Percentiles rank a stretch among this genome's conserved stretches.
These are phyloP conservation scores for Leptura quadrifasciata DNA, from an alignment of 2,888 invertebrate genomes.

Conservation along the genomic window DNA sequence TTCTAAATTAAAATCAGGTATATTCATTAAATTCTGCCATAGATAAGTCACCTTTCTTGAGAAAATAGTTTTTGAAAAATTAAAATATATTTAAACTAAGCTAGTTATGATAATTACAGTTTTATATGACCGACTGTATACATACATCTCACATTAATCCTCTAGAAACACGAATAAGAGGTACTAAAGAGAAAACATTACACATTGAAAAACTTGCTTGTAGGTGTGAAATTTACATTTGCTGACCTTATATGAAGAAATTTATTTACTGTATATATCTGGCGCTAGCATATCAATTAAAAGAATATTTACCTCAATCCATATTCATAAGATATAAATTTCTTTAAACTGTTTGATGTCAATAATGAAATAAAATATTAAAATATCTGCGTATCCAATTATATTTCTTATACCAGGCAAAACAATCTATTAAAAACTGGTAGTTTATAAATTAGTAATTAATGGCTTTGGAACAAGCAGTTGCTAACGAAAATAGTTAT, in stretches of 20 bases:
- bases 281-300: constrained; percentile 16
- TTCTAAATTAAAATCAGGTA: too few species aligned
- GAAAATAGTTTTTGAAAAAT: too few species aligned
- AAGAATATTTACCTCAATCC: constrained; percentile 51
- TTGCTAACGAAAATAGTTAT: constrained; percentile 17
- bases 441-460: constrained; percentile 20
- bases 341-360: constrained; percentile 10
- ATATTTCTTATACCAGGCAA: constrained; percentile 2
- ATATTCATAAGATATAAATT: constrained; percentile 54
- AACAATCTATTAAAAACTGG: constrained; percentile 20
- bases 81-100: too few species aligned
- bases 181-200: not conserved
- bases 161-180: not conserved
- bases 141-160: not conserved
- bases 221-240: constrained; percentile 29
- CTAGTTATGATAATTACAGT: too few species aligned
- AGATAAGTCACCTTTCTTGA: too few species aligned
- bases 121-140: not conserved
- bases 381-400: constrained; percentile 4
- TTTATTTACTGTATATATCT: constrained; percentile 10
- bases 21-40: too few species aligned
- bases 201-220: constrained; percentile 1
- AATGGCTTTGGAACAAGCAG: constrained; percentile 5
- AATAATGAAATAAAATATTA: constrained; percentile 27
- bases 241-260: constrained; percentile 24